phyloP scores from a whole-genome alignment of 1,140 invertebrate genomes.

The Ostrea denselamellosa region DNA sequence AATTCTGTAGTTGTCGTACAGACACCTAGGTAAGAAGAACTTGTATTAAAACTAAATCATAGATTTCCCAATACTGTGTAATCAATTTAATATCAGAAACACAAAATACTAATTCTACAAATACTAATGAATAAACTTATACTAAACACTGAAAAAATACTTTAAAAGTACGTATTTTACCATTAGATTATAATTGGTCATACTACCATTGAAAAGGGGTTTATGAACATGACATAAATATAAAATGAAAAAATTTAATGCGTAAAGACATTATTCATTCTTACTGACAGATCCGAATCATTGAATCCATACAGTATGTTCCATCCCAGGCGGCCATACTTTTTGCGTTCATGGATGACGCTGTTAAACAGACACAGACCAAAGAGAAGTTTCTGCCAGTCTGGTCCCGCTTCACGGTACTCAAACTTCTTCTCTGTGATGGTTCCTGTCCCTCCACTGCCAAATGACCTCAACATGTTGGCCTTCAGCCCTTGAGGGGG shows the following conservation, averaged over 20 bases:
- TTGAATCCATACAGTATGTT: slow-evolving; percentile 94
- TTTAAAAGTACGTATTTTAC: neutral
- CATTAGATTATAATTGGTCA: neutral
- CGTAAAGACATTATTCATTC: neutral
- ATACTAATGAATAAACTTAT: too few relatives aligned
- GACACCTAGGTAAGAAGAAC: slow-evolving; percentile 69
- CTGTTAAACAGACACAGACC: slow-evolving; percentile 85
- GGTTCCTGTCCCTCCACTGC: slow-evolving; percentile 71
- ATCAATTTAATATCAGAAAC: too few relatives aligned
- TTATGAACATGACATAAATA: neutral
- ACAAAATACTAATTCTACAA: too few relatives aligned
- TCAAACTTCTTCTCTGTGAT: slow-evolving; percentile 75
- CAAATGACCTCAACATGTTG: slow-evolving; percentile 74
- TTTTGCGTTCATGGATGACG: slow-evolving; percentile 91
- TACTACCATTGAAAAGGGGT: neutral
- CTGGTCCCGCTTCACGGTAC: slow-evolving; percentile 58
- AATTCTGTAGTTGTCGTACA: slow-evolving; percentile 74
- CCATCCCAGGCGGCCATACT: slow-evolving; percentile 93
- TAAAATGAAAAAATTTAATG: too few relatives aligned
- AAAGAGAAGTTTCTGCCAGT: slow-evolving; percentile 75
- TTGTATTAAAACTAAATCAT: too few relatives aligned
- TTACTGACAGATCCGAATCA: slow-evolving; percentile 85
- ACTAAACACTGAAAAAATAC: neutral
- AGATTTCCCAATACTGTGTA: too few relatives aligned
- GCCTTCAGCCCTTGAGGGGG: slow-evolving; percentile 90